These are phyloP conservation scores for Bradypus variegatus DNA, from an alignment of 2,797 vertebrate species.

Conservation along the genomic window DNA sequence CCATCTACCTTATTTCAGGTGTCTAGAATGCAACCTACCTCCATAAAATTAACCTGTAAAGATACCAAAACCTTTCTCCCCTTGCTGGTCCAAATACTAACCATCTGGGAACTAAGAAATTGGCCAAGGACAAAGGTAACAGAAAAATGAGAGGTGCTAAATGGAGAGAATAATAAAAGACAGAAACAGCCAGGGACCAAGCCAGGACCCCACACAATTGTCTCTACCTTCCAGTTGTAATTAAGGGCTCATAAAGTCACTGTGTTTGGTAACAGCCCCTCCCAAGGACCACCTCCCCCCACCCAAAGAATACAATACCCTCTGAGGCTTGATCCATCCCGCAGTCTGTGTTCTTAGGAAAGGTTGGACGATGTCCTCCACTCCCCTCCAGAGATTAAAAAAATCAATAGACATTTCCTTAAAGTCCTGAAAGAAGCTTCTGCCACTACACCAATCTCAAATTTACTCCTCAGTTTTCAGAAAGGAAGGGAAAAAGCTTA, in stretches of 20 bases:
- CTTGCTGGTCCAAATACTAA: constrained; percentile 34
- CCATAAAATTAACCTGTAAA: constrained; percentile 42
- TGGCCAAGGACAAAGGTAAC: constrained; percentile 26
- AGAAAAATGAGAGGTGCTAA: constrained; percentile 38
- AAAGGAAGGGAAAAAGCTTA: constrained; percentile 60
- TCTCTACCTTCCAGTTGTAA: constrained; percentile 21
- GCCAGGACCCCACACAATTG: not conserved
- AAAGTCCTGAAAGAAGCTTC: constrained; percentile 52
- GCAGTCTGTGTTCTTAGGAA: constrained; percentile 53
- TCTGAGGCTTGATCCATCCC: constrained; percentile 51
- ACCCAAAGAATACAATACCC: constrained; percentile 50
- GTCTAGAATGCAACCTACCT: constrained; percentile 21
- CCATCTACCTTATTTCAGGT: constrained; percentile 11
- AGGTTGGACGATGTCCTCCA: constrained; percentile 53
- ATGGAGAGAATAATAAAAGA: constrained; percentile 29
- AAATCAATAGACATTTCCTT: constrained; percentile 54
- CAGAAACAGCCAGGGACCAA: not conserved
- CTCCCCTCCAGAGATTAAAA: constrained; percentile 53
- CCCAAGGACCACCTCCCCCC: constrained; percentile 17
- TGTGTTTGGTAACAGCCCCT: constrained; percentile 25
- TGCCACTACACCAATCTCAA: constrained; percentile 53
- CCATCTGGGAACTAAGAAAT: constrained; percentile 11
- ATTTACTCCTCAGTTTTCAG: constrained; percentile 58
- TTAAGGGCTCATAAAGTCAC: not conserved
- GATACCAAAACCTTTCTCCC: not conserved